phyloP scores from a whole-genome alignment of 2,797 vertebrate species.

The Crenichthys baileyi region DNA sequence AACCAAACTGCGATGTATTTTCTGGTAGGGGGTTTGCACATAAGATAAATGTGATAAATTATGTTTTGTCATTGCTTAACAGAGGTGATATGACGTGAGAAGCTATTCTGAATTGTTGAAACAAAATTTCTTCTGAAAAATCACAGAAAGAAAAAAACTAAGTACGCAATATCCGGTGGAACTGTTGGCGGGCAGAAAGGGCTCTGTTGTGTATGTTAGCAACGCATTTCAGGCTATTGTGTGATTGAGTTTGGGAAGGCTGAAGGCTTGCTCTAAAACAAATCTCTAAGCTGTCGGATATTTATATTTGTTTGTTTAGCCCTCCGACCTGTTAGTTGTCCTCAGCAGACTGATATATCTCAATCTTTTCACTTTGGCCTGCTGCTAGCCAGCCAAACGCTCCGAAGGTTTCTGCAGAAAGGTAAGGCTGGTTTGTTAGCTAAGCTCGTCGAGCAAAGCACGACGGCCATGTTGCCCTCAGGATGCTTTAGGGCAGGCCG shows the following conservation, averaged over 20 bases:
- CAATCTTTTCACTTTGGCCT: constrained; percentile 32
- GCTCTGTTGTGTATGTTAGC: constrained; percentile 53
- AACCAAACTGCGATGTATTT: no score
- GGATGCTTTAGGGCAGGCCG: constrained; percentile 15
- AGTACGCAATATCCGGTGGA: constrained; percentile 53
- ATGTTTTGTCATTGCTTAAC: no score
- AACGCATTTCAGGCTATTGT: constrained; percentile 57
- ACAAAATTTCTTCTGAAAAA: background rate
- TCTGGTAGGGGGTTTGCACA: no score
- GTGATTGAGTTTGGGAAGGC: constrained; percentile 21
- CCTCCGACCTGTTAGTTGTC: background rate
- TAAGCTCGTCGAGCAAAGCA: constrained; percentile 12
- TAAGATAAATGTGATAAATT: no score
- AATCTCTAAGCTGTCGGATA: background rate
- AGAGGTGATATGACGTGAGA: no score
- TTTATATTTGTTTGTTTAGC: background rate
- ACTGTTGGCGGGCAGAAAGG: constrained; percentile 76
- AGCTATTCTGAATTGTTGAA: background rate
- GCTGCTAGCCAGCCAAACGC: constrained; percentile 4
- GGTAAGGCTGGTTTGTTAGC: constrained; percentile 60
- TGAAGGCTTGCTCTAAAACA: background rate
- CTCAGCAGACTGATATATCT: background rate
- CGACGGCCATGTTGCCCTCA: constrained; percentile 63
- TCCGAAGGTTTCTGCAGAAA: constrained; percentile 42
- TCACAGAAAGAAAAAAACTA: background rate